Evolutionary conservation across 1,140 invertebrate genomes (phyloP).

Genomic region (Cydia pomonella): DNA sequence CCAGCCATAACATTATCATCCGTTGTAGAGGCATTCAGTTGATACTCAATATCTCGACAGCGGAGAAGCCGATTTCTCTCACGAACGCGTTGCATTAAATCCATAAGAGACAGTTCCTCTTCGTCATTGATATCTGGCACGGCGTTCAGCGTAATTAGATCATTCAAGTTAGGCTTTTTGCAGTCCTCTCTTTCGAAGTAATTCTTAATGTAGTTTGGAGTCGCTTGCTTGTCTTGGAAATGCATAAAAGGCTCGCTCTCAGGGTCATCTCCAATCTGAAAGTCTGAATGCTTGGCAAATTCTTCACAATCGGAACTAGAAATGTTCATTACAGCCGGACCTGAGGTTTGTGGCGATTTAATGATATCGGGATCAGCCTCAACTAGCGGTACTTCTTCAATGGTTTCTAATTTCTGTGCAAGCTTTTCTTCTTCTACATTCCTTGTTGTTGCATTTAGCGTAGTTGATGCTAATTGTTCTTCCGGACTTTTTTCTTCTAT

Average conservation of each 20-base stretch:
- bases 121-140: not conserved
- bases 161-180: not conserved
- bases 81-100: not conserved
- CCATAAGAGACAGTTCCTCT: not conserved
- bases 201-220: not conserved
- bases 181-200: not conserved
- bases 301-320: not conserved
- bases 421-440: slow-evolving; percentile 1
- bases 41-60: not conserved
- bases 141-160: not conserved
- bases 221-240: not conserved
- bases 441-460: not conserved
- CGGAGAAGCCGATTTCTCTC: not conserved
- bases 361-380: slow-evolving; percentile 18
- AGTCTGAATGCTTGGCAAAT: not conserved
- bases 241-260: not conserved
- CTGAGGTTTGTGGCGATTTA: slow-evolving; percentile 6
- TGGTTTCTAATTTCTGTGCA: slow-evolving; percentile 13
- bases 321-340: slow-evolving; percentile 4
- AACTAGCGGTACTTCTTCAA: slow-evolving; percentile 3
- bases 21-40: not conserved
- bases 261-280: not conserved
- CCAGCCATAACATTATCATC: not conserved
- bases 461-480: not conserved
- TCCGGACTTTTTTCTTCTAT: not conserved